Evolutionary conservation across 1,140 invertebrate genomes (phyloP).

Genomic region (Chelonus insularis): DNA sequence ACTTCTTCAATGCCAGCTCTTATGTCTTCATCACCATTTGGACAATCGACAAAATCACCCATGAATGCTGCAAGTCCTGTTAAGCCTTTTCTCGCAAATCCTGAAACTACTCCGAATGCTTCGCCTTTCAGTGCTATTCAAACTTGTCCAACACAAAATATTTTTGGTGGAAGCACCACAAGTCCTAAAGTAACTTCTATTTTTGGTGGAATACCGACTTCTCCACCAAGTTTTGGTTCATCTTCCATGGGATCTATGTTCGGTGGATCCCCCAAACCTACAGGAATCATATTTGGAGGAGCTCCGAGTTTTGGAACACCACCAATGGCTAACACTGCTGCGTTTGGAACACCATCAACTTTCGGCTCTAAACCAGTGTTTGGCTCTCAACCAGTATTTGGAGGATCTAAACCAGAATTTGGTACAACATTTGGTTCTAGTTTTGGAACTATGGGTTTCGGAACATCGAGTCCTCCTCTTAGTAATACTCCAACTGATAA

Average conservation of each 20-base stretch:
- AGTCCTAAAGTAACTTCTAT: slow-evolving; percentile 1
- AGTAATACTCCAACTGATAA: neutral
- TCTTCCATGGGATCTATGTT: slow-evolving; percentile 6
- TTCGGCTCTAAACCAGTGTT: slow-evolving; percentile 32
- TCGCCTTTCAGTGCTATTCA: slow-evolving; percentile 8
- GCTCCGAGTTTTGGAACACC: slow-evolving; percentile 4
- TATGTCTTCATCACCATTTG: slow-evolving; percentile 33
- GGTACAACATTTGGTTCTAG: neutral
- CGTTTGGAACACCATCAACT: slow-evolving; percentile 35
- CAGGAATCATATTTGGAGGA: too few relatives aligned
- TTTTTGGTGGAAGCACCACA: slow-evolving; percentile 8
- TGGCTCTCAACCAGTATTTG: slow-evolving; percentile 6
- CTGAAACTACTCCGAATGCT: slow-evolving; percentile 20
- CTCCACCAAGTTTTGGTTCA: neutral
- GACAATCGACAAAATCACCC: neutral
- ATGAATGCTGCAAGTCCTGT: too few relatives aligned
- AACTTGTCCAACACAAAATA: slow-evolving; percentile 9
- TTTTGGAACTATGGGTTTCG: neutral
- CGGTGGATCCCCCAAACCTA: neutral
- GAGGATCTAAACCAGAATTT: neutral
- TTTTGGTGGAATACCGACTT: slow-evolving; percentile 9
- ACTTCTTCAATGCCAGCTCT: slow-evolving; percentile 19
- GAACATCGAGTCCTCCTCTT: neutral
- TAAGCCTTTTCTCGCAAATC: slow-evolving; percentile 8
- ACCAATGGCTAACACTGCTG: slow-evolving; percentile 6